Percentiles rank a stretch among this genome's conserved stretches.
Evolutionary conservation across 2,113 vertebrate species (phyloP).

Genomic region (Cryptotis parvus): DNA sequence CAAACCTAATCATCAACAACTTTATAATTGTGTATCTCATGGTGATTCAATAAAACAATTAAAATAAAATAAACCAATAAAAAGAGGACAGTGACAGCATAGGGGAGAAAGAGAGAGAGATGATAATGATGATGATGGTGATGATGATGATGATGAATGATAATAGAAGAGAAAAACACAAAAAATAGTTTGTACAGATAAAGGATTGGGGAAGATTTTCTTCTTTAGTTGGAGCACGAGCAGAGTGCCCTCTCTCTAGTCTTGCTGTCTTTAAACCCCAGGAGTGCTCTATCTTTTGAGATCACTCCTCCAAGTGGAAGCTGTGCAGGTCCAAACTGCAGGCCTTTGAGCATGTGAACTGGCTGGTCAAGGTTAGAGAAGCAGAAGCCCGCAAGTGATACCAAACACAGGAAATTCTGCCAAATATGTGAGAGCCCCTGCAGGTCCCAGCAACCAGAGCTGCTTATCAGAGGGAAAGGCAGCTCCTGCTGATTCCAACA

Average conservation of each 20-base stretch:
- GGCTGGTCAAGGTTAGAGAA: background rate
- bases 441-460: background rate
- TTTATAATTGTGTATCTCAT: too few relatives aligned
- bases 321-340: background rate
- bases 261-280: background rate
- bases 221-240: background rate
- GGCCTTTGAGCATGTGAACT: background rate
- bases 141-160: too few relatives aligned
- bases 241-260: background rate
- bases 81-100: too few relatives aligned
- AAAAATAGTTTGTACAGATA: background rate
- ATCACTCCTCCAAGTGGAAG: background rate
- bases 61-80: too few relatives aligned
- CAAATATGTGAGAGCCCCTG: fast-evolving
- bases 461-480: background rate
- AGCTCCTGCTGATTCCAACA: background rate
- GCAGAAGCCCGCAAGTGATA: background rate
- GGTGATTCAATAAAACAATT: too few relatives aligned
- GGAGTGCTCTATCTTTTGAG: background rate
- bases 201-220: background rate
- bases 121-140: background rate
- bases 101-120: background rate
- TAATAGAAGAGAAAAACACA: background rate
- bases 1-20: too few relatives aligned
- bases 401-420: background rate